Evolutionary conservation across 2,888 invertebrate genomes (phyloP), one percentile per base, ranked within the genome.

Genomic region (Anticlea derivata): DNA sequence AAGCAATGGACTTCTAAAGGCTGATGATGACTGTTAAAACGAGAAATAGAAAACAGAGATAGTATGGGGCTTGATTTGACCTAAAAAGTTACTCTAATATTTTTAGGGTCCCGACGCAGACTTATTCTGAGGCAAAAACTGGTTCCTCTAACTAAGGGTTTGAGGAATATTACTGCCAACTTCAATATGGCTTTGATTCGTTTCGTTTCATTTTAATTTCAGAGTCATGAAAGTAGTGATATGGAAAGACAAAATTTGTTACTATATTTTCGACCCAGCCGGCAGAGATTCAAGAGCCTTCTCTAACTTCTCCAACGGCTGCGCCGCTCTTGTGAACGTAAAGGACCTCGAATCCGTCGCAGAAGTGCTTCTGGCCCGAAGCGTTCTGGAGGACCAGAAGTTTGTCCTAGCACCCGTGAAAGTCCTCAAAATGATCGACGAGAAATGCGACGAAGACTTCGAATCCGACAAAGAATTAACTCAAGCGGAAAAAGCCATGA

Each of bases 221-320:
- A 89, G 90, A 66, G 78, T 87, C 1, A 55, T 90, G 5, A 91
- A 91, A 70, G 68, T 93, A 7, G 86, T 90, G 0, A 88, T 93
- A 58, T 93, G 93, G 94, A 93, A 92, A 57, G 92, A 92, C 60
- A 91, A 83, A 37, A 84, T 92, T 37, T 87, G 91, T 54, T 94
- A 82, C 68, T 93, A 93, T 54, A 88, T 94, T 58, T 94, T 94
- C 64, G 94, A 94, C 71, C 92, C 93, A 0, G 92, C 86, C 10
- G 92, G 92, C 0, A 80, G 93, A 61, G 91, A 91, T 35, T 80
- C 88, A 0, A 86, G 89, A 60, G 86, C 92, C 0, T 91, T 79
- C 58, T 83, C 91, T 0, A 91, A 92, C 57, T 88, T 78, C 23
- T 66, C 81, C 0, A 74, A 63, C 1, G 94, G 94, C 0, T 85